These are phyloP conservation scores for Muntiacus muntjak DNA, from an alignment of 2,113 vertebrate species.

Conservation along the genomic window DNA sequence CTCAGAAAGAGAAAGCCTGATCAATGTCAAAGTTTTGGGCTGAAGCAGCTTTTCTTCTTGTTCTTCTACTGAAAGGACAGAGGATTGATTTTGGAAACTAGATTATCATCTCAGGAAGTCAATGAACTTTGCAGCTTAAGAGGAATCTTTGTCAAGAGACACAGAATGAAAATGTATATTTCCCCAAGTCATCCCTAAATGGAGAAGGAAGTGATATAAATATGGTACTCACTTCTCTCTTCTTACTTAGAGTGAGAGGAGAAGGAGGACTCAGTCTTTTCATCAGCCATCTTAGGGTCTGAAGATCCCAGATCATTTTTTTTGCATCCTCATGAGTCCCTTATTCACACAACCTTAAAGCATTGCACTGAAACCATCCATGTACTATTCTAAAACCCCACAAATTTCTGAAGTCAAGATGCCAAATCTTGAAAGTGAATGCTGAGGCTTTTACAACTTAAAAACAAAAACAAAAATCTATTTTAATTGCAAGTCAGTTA, in stretches of 20 bases:
- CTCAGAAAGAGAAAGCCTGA: not conserved
- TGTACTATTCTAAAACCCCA: not conserved
- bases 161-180: slow-evolving; percentile 23
- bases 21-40: slow-evolving; percentile 48
- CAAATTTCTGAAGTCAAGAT: not conserved
- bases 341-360: not conserved
- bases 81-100: slow-evolving; percentile 51
- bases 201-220: not conserved
- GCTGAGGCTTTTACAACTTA: not conserved
- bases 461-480: not conserved
- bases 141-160: slow-evolving; percentile 31
- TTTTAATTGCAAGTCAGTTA: not conserved
- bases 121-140: slow-evolving; percentile 11
- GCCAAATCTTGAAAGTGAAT: not conserved
- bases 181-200: not conserved
- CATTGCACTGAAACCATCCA: not conserved
- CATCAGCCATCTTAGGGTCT: not conserved
- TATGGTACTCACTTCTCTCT: not conserved
- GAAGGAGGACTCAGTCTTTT: not conserved
- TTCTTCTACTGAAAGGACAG: slow-evolving; percentile 47
- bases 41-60: not conserved
- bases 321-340: too few relatives aligned
- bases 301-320: not conserved
- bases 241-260: not conserved
- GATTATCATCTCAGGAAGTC: slow-evolving; percentile 33